These are phyloP conservation scores for Epinephelus coioides DNA, from an alignment of 2,797 vertebrate species.

Conservation along the genomic window DNA sequence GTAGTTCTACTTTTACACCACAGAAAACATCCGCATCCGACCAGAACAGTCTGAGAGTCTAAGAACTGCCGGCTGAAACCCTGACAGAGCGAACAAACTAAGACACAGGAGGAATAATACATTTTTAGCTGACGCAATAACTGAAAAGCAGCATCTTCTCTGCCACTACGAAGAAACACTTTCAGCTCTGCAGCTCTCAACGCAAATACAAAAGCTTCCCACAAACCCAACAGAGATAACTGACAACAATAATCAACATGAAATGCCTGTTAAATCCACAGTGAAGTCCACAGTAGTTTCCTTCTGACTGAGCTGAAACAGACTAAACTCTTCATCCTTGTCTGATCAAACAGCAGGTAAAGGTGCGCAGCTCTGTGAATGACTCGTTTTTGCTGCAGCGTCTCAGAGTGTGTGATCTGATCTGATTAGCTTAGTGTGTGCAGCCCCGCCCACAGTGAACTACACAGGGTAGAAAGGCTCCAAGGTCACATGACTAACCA, in stretches of 20 bases:
- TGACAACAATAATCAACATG: background rate
- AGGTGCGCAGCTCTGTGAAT: conserved; percentile 15
- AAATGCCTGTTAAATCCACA: background rate
- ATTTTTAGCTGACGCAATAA: background rate
- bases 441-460: conserved; percentile 23
- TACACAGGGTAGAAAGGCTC: background rate
- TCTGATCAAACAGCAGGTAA: conserved; percentile 2
- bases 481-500: background rate
- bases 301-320: background rate
- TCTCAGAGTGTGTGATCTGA: conserved; percentile 11
- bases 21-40: background rate
- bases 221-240: background rate
- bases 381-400: conserved; percentile 1
- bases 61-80: no score
- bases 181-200: background rate
- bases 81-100: background rate
- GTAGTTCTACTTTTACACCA: background rate
- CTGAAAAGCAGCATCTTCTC: background rate
- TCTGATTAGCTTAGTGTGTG: conserved; percentile 19
- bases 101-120: background rate
- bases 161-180: background rate
- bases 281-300: background rate
- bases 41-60: no score
- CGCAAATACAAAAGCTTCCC: background rate
- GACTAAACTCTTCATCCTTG: background rate